Evolutionary conservation across 2,113 vertebrate genomes (phyloP), one percentile per base, ranked within the genome.

Genomic region (Camelus dromedarius): DNA sequence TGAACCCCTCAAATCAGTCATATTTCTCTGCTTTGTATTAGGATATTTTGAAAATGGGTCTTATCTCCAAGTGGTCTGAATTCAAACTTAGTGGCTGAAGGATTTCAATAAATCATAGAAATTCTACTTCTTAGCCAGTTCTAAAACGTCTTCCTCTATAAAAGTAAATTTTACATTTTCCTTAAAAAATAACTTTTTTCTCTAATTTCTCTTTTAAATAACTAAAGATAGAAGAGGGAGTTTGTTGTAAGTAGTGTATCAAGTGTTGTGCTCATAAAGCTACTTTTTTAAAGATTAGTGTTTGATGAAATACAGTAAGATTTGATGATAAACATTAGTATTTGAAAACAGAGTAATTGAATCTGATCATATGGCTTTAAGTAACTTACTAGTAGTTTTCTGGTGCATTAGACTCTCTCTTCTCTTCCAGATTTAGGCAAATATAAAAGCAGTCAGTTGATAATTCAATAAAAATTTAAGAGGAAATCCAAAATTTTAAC

Each of bases 131-230:
- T 96, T 93, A 96, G 28, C 14, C 35, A 90, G 5, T 12, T 76
- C 5, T 84, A 85, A 72, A 88, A 35, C 19, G 82, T 30, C 19
- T 56, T 60, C 32, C 24, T 79, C 82, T 92, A 22, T 11, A 50
- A 81, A 56, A 42, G 19, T 86, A 82, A 26, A 13, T 77, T 92
- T 54, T 86, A 82, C 20, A 13, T 77, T 92, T 54, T 83, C 15
- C 30, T 80, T 76, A n/a, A 92, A 92, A 91, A 89, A 75, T 32
- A 81, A 30, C 28, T 32, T 80, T 96, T 96, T 93, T 92, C 48
- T 66, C 11, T 88, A 42, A n/a, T 83, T 87, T 20, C n/a, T 88
- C 72, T 83, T 91, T 15, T 83, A 60, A 4, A 46, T 69, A 80
- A 66, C 2, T 64, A 96, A 96, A 80, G 28, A 70, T 52, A 42